These are phyloP conservation scores for Sebastes steindachneri DNA, from an alignment of 2,797 vertebrate species.

Conservation along the genomic window DNA sequence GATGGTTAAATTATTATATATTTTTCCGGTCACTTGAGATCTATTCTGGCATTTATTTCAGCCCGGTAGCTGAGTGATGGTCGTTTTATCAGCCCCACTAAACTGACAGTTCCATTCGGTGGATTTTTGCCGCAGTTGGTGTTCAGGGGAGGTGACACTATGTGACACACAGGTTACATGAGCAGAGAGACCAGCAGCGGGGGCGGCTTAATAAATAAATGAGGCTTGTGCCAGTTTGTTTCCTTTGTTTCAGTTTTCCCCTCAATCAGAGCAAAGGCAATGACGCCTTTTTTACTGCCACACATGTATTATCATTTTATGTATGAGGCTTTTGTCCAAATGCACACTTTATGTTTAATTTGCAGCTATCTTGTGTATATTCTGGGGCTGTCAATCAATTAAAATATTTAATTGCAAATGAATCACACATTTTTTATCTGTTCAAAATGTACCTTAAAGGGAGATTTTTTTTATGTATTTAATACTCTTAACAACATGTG, in stretches of 20 bases:
- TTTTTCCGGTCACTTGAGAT: conserved; percentile 9
- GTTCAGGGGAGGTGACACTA: conserved; percentile 37
- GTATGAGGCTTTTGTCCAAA: not conserved
- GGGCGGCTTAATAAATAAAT: conserved; percentile 29
- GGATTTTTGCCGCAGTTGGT: conserved; percentile 36
- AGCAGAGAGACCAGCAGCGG: conserved; percentile 27
- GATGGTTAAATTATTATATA: conserved; percentile 2
- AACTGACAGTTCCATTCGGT: conserved; percentile 55
- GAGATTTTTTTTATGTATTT: too few relatives aligned
- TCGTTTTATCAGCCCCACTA: conserved; percentile 21
- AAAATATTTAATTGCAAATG: too few relatives aligned
- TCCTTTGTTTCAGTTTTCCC: conserved; percentile 4
- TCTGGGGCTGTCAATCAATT: too few relatives aligned
- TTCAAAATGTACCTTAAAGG: too few relatives aligned
- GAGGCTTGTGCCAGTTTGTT: conserved; percentile 14
- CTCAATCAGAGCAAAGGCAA: conserved; percentile 6
- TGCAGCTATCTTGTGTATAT: too few relatives aligned
- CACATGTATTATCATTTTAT: not conserved
- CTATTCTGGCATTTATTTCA: conserved; percentile 13
- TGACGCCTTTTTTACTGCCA: not conserved
- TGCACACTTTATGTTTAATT: not conserved
- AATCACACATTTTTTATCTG: too few relatives aligned
- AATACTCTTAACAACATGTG: too few relatives aligned
- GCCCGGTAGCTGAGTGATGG: conserved; percentile 24
- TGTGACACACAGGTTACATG: conserved; percentile 37